These are phyloP conservation scores for Okapia johnstoni DNA, from an alignment of 2,113 vertebrate genomes.

Conservation along the genomic window DNA sequence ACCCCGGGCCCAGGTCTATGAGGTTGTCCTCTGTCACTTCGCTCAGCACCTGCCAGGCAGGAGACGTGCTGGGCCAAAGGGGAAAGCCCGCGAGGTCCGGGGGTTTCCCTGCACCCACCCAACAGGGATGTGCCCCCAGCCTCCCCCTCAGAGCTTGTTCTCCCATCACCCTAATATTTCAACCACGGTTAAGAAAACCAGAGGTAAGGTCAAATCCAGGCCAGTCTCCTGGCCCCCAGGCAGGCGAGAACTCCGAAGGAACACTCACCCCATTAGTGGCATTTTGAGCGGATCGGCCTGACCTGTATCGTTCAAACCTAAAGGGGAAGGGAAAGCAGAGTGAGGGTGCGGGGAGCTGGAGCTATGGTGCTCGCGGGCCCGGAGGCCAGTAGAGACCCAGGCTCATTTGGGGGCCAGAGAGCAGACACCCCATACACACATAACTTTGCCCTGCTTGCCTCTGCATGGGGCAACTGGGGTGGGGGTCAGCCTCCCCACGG, in stretches of 20 bases:
- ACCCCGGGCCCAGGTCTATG: conserved; percentile 97
- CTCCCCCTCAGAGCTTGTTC: not conserved
- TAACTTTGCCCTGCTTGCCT: not conserved
- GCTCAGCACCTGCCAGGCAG: conserved; percentile 86
- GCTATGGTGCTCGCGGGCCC: not conserved
- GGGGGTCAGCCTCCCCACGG: not conserved
- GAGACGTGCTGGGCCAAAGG: not conserved
- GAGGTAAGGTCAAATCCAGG: not conserved
- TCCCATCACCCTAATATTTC: not conserved
- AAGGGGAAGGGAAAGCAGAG: not conserved
- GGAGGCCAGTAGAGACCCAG: not conserved
- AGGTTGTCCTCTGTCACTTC: conserved; percentile 97
- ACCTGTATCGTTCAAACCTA: conserved; percentile 95
- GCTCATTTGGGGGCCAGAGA: not conserved
- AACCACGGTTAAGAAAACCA: not conserved
- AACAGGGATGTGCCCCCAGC: not conserved
- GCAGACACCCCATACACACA: not conserved
- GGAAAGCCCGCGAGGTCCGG: not conserved
- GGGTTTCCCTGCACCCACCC: not conserved
- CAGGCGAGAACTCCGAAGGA: not conserved
- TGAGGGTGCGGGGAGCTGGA: accelerated
- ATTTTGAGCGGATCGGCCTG: conserved; percentile 88
- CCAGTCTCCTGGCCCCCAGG: not conserved
- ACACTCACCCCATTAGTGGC: conserved; percentile 94
- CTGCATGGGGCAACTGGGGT: not conserved